phyloP scores from a whole-genome alignment of 1,140 invertebrate genomes.

The Trichonephila inaurata region DNA sequence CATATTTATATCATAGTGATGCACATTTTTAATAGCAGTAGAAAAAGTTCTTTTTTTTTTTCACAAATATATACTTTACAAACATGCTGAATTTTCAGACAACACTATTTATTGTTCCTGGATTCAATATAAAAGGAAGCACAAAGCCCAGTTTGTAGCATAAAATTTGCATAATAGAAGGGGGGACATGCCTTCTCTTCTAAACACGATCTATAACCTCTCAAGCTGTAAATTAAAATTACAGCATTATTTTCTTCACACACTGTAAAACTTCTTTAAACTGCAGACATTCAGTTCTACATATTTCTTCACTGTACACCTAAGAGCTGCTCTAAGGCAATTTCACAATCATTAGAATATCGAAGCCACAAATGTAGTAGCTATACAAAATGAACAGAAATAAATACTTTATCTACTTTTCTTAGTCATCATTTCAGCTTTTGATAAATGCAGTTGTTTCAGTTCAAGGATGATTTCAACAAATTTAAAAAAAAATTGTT shows the following conservation, averaged over 20 bases:
- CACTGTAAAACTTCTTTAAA: background rate
- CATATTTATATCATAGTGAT: constrained; percentile 66
- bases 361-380: constrained; percentile 72
- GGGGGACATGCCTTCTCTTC: constrained; percentile 51
- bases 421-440: constrained; percentile 62
- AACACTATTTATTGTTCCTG: constrained; percentile 75
- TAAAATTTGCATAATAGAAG: constrained; percentile 73
- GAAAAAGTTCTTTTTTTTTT: constrained; percentile 68
- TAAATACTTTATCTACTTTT: constrained; percentile 65
- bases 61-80: constrained; percentile 76
- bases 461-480: constrained; percentile 61
- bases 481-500: constrained; percentile 66
- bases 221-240: constrained; percentile 62
- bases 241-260: constrained; percentile 54
- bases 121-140: constrained; percentile 76
- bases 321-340: constrained; percentile 77
- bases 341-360: constrained; percentile 73
- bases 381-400: constrained; percentile 73
- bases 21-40: constrained; percentile 71
- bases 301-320: constrained; percentile 74
- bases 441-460: constrained; percentile 63
- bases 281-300: constrained; percentile 70
- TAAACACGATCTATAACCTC: constrained; percentile 72
- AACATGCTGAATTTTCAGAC: constrained; percentile 75
- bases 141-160: constrained; percentile 76